phyloP scores from a whole-genome alignment of 1,140 invertebrate species.

The Dolichoris vasculosae region DNA sequence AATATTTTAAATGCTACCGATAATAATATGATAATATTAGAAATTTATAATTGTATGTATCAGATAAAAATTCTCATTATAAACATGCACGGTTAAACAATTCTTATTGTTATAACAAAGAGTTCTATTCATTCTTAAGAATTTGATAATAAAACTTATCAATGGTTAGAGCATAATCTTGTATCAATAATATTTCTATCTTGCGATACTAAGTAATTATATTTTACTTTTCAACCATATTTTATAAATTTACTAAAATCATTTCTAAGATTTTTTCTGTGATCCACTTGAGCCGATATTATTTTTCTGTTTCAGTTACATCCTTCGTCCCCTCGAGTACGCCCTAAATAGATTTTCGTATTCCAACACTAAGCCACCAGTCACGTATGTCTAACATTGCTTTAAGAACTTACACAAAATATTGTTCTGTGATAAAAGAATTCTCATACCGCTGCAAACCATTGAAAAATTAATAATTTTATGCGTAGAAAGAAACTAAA shows the following conservation, averaged over 20 bases:
- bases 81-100: neutral
- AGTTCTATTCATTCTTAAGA: neutral
- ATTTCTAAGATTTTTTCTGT: constrained; percentile 31
- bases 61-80: neutral
- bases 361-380: constrained; percentile 18
- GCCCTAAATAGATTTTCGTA: constrained; percentile 31
- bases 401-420: constrained; percentile 5
- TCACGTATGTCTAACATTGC: constrained; percentile 6
- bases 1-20: too few species aligned
- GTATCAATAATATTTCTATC: neutral
- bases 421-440: neutral
- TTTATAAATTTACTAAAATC: neutral
- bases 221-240: neutral
- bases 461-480: neutral
- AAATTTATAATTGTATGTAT: neutral
- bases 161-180: neutral
- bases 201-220: neutral
- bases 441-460: too few species aligned
- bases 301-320: constrained; percentile 52
- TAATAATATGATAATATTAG: neutral
- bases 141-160: neutral
- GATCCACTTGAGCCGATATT: constrained; percentile 49
- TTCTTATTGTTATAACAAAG: neutral
- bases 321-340: constrained; percentile 33
- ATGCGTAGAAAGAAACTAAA: neutral